Conservation (phyloP, 2,113 vertebrate species). For the Carassius gibelio region DNA sequence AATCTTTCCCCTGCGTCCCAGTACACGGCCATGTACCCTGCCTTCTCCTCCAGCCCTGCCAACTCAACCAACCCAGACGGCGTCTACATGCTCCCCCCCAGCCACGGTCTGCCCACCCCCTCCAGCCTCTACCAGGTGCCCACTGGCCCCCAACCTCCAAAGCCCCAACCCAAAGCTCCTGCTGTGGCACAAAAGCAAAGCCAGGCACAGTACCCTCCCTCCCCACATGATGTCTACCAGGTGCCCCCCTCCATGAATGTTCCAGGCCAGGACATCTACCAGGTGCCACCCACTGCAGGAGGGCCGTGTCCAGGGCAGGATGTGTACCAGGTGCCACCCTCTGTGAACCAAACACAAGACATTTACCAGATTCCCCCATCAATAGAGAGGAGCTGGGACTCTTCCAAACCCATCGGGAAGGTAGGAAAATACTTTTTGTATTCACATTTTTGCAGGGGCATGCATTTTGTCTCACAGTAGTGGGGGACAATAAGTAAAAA, state of each 20-base stretch:
- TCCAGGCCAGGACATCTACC: slow-evolving; percentile 65
- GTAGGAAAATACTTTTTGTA: slow-evolving; percentile 67
- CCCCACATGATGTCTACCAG: slow-evolving; percentile 84
- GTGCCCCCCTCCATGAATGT: slow-evolving; percentile 78
- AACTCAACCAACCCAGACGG: slow-evolving; percentile 75
- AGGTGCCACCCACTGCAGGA: slow-evolving; percentile 67
- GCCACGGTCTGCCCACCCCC: slow-evolving; percentile 77
- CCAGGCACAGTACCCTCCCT: slow-evolving; percentile 59
- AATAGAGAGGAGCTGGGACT: slow-evolving; percentile 82
- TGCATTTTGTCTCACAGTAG: too few relatives aligned
- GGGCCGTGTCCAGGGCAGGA: slow-evolving; percentile 76
- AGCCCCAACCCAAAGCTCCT: slow-evolving; percentile 63
- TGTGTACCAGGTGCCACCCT: slow-evolving; percentile 88
- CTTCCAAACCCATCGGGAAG: slow-evolving; percentile 80
- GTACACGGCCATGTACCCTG: slow-evolving; percentile 86
- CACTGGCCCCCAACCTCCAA: slow-evolving; percentile 69
- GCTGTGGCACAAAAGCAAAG: slow-evolving; percentile 64
- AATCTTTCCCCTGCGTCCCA: slow-evolving; percentile 76
- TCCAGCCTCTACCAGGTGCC: slow-evolving; percentile 82
- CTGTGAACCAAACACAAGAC: slow-evolving; percentile 73
- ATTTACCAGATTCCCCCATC: slow-evolving; percentile 81
- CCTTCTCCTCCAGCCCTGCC: neutral
- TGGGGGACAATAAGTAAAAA: too few relatives aligned
- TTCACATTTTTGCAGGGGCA: too few relatives aligned
- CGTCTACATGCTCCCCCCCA: slow-evolving; percentile 91